These are phyloP conservation scores for Druceiella hillmani DNA, from an alignment of 2,888 invertebrate genomes.

Conservation along the genomic window DNA sequence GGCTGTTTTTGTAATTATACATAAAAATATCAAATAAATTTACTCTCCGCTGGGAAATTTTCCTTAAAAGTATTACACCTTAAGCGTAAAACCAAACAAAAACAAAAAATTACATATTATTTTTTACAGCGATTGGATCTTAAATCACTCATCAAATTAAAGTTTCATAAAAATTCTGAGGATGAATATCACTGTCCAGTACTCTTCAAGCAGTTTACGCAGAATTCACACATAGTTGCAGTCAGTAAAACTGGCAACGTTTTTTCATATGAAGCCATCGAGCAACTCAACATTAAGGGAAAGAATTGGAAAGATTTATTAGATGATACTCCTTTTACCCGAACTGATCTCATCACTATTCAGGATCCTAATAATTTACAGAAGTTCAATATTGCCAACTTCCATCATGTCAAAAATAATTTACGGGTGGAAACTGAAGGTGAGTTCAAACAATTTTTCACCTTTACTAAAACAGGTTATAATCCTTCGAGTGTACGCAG, in stretches of 20 bases:
- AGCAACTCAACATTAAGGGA: slow-evolving; percentile 92
- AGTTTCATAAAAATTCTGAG: slow-evolving; percentile 81
- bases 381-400: slow-evolving; percentile 92
- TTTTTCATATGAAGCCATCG: slow-evolving; percentile 90
- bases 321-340: slow-evolving; percentile 79
- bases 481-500: no score
- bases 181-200: slow-evolving; percentile 91
- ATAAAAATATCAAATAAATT: no score
- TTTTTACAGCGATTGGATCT: slow-evolving; percentile 65
- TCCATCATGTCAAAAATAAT: slow-evolving; percentile 91
- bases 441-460: slow-evolving; percentile 33
- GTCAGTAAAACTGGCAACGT: slow-evolving; percentile 92
- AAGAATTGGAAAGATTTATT: slow-evolving; percentile 93
- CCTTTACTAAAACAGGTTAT: no score
- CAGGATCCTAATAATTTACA: slow-evolving; percentile 85
- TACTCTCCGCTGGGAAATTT: no score
- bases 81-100: no score
- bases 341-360: slow-evolving; percentile 86
- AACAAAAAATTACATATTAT: no score
- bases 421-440: slow-evolving; percentile 83
- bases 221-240: slow-evolving; percentile 90
- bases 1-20: no score
- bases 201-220: slow-evolving; percentile 85
- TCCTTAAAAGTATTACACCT: no score
- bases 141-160: slow-evolving; percentile 78